Evolutionary conservation across 1,140 invertebrate species (phyloP), one percentile per base, ranked within the genome.

Genomic region (Nixonia krombeini): DNA sequence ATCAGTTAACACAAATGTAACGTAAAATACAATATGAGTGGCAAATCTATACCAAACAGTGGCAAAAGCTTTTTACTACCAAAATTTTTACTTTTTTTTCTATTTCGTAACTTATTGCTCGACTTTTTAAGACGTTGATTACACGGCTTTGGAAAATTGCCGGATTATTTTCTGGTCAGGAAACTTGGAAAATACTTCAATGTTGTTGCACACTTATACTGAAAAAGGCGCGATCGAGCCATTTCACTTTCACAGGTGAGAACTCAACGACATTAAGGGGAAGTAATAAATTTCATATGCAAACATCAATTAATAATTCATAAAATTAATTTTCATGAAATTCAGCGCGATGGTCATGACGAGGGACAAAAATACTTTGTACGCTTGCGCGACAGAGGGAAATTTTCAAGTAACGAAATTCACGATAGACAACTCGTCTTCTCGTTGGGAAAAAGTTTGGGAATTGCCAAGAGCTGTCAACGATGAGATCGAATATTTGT

Each of bases 81-180:
- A n/a, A n/a, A n/a, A n/a, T n/a, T n/a, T n/a, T n/a, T n/a, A n/a
- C n/a, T n/a, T n/a, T n/a, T n/a, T n/a, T n/a, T n/a, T n/a, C n/a
- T n/a, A n/a, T n/a, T n/a, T n/a, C n/a, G n/a, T n/a, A n/a, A n/a
- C n/a, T n/a, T n/a, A n/a, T n/a, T n/a, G n/a, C n/a, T n/a, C n/a
- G n/a, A n/a, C n/a, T n/a, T n/a, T n/a, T n/a, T n/a, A 64, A 92
- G 91, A 83, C 10, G 91, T 95, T 83, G 91, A 94, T 66, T 94
- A 93, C 72, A 86, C 87, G 1, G 89, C 87, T 56, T 75, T 91
- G n/a, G 86, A 88, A n/a, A 89, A 92, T 57, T 92, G 92, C 72
- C 85, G 89, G 53, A 86, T 93, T 10, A 84, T 92, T 1, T 93
- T 92, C 75, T 95, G 94, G 94, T 91, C 89, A 33, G 93, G 92